Evolutionary conservation across 2,797 vertebrate species (phyloP).

Genomic region (Tarsius wallacei): DNA sequence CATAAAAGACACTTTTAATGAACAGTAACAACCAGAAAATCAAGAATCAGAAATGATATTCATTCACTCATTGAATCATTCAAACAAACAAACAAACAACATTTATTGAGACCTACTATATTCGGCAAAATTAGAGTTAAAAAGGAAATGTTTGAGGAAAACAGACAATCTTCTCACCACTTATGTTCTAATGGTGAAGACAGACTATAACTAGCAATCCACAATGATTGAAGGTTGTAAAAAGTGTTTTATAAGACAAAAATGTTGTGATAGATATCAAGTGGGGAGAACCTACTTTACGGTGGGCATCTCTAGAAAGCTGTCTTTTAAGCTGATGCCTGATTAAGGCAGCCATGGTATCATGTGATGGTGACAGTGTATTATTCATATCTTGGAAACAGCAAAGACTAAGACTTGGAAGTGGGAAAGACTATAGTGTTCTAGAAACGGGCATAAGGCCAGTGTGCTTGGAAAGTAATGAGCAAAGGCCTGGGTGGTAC

Average conservation of each 20-base stretch:
- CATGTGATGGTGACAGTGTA: no score
- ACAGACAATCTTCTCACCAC: background rate
- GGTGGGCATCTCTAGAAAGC: background rate
- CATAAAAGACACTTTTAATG: background rate
- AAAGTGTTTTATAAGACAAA: background rate
- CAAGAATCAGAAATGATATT: background rate
- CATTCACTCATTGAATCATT: background rate
- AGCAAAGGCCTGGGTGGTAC: no score
- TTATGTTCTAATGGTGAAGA: background rate
- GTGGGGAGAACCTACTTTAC: background rate
- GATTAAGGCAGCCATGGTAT: background rate
- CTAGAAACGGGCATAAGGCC: background rate
- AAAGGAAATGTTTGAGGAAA: background rate
- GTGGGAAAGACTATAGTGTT: background rate
- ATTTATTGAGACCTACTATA: background rate
- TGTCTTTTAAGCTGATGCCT: background rate
- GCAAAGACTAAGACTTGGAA: background rate
- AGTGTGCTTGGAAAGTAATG: background rate
- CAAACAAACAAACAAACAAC: background rate
- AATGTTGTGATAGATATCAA: background rate
- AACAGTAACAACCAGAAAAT: background rate
- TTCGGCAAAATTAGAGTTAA: background rate
- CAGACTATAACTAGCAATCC: background rate
- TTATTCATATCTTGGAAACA: background rate
- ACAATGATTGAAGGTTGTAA: background rate